A percentile compares a stretch with the other conserved stretches of the same genome.
These are phyloP conservation scores for Myiopsitta monachus DNA, from an alignment of 2,113 vertebrate genomes.

Conservation along the genomic window DNA sequence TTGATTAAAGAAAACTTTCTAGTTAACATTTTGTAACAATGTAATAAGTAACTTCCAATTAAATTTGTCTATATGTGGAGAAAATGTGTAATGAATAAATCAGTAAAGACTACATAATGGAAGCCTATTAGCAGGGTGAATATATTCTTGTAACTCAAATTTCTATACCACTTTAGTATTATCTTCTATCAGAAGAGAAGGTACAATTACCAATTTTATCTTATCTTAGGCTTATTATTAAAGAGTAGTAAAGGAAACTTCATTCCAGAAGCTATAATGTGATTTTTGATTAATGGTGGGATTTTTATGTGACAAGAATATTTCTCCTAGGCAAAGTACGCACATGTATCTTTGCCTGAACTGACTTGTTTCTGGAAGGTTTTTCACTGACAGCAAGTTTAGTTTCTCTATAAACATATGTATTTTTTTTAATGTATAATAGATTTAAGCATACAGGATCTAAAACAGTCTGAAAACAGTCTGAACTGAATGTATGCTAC, in stretches of 20 bases:
- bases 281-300: slow-evolving; percentile 85
- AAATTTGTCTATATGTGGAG: slow-evolving; percentile 75
- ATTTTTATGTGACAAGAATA: slow-evolving; percentile 87
- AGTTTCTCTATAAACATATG: neutral
- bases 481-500: neutral
- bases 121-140: slow-evolving; percentile 81
- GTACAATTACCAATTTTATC: slow-evolving; percentile 84
- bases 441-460: neutral
- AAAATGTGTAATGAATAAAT: slow-evolving; percentile 78
- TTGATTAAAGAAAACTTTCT: slow-evolving; percentile 74
- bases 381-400: slow-evolving; percentile 31
- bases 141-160: slow-evolving; percentile 80
- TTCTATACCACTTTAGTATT: slow-evolving; percentile 80
- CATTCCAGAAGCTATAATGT: slow-evolving; percentile 81
- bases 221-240: slow-evolving; percentile 81
- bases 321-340: slow-evolving; percentile 75
- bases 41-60: slow-evolving; percentile 81
- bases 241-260: slow-evolving; percentile 81
- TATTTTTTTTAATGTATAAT: neutral
- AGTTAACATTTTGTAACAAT: slow-evolving; percentile 73
- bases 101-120: slow-evolving; percentile 78
- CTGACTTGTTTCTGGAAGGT: slow-evolving; percentile 71
- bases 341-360: slow-evolving; percentile 68
- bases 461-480: neutral
- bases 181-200: slow-evolving; percentile 81